A percentile compares a stretch with the other conserved stretches of the same genome.
phyloP scores from a whole-genome alignment of 1,140 invertebrate genomes.

The Drosophila trapezifrons region DNA sequence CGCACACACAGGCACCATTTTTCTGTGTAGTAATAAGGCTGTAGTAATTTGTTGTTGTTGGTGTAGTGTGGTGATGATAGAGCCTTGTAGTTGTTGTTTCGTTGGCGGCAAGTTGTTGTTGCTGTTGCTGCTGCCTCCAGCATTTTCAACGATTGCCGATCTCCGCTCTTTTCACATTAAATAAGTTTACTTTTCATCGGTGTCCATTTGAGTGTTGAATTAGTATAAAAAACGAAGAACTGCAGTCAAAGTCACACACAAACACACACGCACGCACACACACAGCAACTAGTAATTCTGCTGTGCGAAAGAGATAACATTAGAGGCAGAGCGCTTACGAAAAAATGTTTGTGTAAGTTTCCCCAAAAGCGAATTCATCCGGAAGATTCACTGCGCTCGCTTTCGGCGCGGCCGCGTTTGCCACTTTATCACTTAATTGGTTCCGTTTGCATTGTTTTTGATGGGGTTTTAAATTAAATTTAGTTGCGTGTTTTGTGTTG shows the following conservation, averaged over 20 bases:
- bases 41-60: slow-evolving; percentile 48
- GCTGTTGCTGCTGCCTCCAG: slow-evolving; percentile 13
- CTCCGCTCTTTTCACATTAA: slow-evolving; percentile 30
- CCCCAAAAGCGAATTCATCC: slow-evolving; percentile 55
- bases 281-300: slow-evolving; percentile 80
- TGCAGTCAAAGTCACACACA: slow-evolving; percentile 76
- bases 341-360: slow-evolving; percentile 54
- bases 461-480: slow-evolving; percentile 38
- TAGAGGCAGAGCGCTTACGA: slow-evolving; percentile 72
- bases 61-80: slow-evolving; percentile 40
- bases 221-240: slow-evolving; percentile 61
- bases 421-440: slow-evolving; percentile 36
- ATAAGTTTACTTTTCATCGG: slow-evolving; percentile 47
- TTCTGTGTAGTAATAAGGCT: slow-evolving; percentile 34
- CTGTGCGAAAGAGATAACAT: slow-evolving; percentile 58
- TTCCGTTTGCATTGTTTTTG: slow-evolving; percentile 43
- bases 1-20: slow-evolving; percentile 37
- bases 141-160: slow-evolving; percentile 37
- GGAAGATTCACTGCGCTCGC: slow-evolving; percentile 59
- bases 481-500: slow-evolving; percentile 57
- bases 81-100: slow-evolving; percentile 46
- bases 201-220: slow-evolving; percentile 25
- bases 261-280: slow-evolving; percentile 55
- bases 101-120: slow-evolving; percentile 35
- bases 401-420: slow-evolving; percentile 27